phyloP scores from a whole-genome alignment of 2,888 invertebrate species.

The Smittia sp. region DNA sequence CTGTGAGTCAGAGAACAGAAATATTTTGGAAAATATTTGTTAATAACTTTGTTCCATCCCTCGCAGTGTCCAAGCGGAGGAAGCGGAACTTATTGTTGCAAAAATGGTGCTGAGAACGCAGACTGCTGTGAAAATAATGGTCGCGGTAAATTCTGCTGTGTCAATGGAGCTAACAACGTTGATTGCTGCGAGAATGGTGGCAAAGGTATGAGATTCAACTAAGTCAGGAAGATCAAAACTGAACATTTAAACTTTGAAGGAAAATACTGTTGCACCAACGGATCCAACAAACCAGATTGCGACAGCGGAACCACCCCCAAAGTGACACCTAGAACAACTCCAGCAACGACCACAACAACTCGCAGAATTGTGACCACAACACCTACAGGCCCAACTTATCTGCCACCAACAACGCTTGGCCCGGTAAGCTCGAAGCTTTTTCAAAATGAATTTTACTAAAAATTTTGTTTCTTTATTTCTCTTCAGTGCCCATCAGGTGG shows the following conservation, averaged over 20 bases:
- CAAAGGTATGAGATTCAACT: too few relatives aligned
- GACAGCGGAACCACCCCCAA: neutral
- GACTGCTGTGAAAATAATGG: neutral
- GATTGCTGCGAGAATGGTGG: constrained; percentile 19
- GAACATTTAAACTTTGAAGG: neutral
- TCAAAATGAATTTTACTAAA: too few relatives aligned
- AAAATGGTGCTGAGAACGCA: constrained; percentile 7
- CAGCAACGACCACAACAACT: neutral
- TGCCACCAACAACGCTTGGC: neutral
- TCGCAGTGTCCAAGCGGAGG: neutral
- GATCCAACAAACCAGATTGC: neutral
- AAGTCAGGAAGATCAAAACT: neutral
- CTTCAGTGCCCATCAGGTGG: constrained; percentile 16
- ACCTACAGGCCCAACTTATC: neutral
- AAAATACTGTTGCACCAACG: constrained; percentile 2
- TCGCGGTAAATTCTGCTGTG: neutral
- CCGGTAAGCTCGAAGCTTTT: neutral
- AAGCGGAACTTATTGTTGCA: neutral
- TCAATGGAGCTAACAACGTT: constrained; percentile 20
- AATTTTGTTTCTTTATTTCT: too few relatives aligned
- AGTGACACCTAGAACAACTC: neutral
- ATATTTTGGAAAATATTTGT: neutral
- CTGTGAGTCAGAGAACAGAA: neutral
- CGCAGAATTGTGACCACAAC: neutral
- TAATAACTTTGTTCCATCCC: neutral